Percentiles rank a stretch among this genome's conserved stretches.
phyloP scores from a whole-genome alignment of 30 jellyfish, hydroid and myxozoan genomes.

The Aurelia sp. region DNA sequence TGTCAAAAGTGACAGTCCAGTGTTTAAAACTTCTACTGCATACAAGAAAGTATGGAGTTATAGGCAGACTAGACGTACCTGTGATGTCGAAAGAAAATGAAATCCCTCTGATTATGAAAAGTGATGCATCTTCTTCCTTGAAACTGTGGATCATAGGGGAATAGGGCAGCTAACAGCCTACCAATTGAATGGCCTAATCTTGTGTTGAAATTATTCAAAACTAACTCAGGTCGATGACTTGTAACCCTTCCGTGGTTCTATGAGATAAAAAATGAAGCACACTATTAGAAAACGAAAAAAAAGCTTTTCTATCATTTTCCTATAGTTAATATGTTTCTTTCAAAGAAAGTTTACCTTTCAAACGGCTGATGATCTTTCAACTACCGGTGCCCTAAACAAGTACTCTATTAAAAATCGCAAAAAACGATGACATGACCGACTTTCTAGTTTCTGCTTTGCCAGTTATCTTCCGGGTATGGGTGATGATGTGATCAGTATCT shows the following conservation, averaged over 20 bases:
- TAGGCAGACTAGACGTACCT: constrained; percentile 45
- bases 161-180: constrained; percentile 83
- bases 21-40: background rate
- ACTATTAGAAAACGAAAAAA: too few relatives aligned
- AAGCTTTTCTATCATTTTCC: too few relatives aligned
- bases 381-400: too few relatives aligned
- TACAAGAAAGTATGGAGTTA: background rate
- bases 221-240: constrained; percentile 85
- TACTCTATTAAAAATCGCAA: too few relatives aligned
- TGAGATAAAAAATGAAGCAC: background rate
- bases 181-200: constrained; percentile 94
- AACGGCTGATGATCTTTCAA: too few relatives aligned
- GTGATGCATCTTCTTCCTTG: constrained; percentile 90
- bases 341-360: too few relatives aligned
- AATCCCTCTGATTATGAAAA: constrained; percentile 93
- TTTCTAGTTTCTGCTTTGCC: too few relatives aligned
- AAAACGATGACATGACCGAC: too few relatives aligned
- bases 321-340: too few relatives aligned
- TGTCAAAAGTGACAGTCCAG: too few relatives aligned
- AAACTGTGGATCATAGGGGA: constrained; percentile 90
- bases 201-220: constrained; percentile 89
- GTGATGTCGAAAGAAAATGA: constrained; percentile 92
- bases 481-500: too few relatives aligned
- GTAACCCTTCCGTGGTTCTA: constrained; percentile 84
- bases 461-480: too few relatives aligned